Percentiles rank a stretch among this genome's conserved stretches.
These are phyloP conservation scores for Copidosoma floridanum DNA, from an alignment of 1,140 invertebrate genomes.

Conservation along the genomic window DNA sequence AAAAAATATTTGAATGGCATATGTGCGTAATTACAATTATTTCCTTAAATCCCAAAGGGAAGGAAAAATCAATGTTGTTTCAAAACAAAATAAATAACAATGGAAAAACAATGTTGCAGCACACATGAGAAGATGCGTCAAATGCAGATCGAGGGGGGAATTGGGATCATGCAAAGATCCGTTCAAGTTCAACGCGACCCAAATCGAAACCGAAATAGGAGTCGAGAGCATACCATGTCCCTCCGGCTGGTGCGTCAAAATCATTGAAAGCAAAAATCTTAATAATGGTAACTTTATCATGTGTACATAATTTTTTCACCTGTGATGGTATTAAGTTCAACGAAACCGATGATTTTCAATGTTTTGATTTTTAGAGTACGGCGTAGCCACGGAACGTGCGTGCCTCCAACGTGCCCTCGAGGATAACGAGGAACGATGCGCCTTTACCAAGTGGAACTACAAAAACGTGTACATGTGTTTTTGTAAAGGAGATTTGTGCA, in stretches of 20 bases:
- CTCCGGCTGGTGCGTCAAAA: conserved; percentile 91
- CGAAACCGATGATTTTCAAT: too few species aligned
- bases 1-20: too few species aligned
- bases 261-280: conserved; percentile 73
- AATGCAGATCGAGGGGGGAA: conserved; percentile 83
- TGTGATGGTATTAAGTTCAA: too few species aligned
- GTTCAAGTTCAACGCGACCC: conserved; percentile 75
- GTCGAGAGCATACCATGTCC: conserved; percentile 79
- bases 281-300: conserved; percentile 56
- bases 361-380: conserved; percentile 84
- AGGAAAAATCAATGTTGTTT: too few species aligned
- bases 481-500: conserved; percentile 88
- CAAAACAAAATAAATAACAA: too few species aligned
- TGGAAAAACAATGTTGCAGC: conserved; percentile 50
- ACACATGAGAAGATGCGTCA: conserved; percentile 68
- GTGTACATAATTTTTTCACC: too few species aligned
- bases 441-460: conserved; percentile 75
- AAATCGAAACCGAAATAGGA: conserved; percentile 66
- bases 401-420: conserved; percentile 82
- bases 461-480: conserved; percentile 88
- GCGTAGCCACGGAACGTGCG: conserved; percentile 80
- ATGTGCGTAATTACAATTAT: too few species aligned
- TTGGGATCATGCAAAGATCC: conserved; percentile 86
- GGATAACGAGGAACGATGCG: conserved; percentile 85
- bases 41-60: too few species aligned